phyloP scores from a whole-genome alignment of 2,113 vertebrate genomes.

The Colaptes auratus region DNA sequence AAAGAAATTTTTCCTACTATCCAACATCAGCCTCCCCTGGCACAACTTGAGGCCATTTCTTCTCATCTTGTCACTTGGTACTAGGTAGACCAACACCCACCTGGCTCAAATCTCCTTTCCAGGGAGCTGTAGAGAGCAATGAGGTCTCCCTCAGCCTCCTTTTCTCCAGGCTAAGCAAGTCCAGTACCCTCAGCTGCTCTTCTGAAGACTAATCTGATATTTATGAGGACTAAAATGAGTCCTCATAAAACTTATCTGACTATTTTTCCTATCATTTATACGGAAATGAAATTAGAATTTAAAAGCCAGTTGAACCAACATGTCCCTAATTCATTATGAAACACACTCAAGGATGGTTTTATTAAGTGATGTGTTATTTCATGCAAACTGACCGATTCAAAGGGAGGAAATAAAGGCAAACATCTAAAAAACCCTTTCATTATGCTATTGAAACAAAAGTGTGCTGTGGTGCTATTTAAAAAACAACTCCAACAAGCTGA shows the following conservation, averaged over 20 bases:
- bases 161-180: too few relatives aligned
- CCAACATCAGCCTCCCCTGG: too few relatives aligned
- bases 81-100: too few relatives aligned
- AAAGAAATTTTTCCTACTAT: too few relatives aligned
- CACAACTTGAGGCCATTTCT: too few relatives aligned
- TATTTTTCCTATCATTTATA: neutral
- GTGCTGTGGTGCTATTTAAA: neutral
- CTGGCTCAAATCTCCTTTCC: too few relatives aligned
- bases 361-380: conserved; percentile 35
- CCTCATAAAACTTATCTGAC: neutral
- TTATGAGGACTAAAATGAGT: too few relatives aligned
- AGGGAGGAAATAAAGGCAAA: conserved; percentile 39
- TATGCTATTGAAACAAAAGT: conserved; percentile 48
- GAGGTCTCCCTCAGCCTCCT: too few relatives aligned
- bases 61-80: too few relatives aligned
- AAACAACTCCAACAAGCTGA: neutral
- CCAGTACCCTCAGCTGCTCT: too few relatives aligned
- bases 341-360: neutral
- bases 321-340: neutral
- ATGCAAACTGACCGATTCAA: neutral
- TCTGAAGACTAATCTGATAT: too few relatives aligned
- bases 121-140: too few relatives aligned
- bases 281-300: neutral
- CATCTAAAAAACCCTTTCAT: neutral
- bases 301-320: conserved; percentile 5